Evolutionary conservation across 2,797 vertebrate genomes (phyloP), one percentile per base, ranked within the genome.

Genomic region (Orientallactaga sibirica): DNA sequence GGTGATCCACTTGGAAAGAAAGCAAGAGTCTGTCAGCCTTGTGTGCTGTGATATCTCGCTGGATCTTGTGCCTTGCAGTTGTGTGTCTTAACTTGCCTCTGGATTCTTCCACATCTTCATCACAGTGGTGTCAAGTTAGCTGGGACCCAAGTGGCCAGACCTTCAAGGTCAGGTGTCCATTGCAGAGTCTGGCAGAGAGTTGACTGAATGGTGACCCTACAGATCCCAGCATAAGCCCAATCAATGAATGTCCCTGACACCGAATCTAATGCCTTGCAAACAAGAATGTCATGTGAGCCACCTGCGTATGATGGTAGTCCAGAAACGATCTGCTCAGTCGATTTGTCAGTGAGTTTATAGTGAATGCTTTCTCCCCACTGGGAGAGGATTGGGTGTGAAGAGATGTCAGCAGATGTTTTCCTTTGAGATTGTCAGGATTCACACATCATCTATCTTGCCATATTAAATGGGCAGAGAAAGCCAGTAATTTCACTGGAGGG

Each of bases 321-420:
- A 94, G 91, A 97, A 95, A 95, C 52, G 78, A 95, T 81, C 78
- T 43, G 86, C 48, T 11, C 74, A 76, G 94, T 96, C 93, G 29
- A 96, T 95, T 94, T 86, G 86, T 71, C 70, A 88, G 48, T 58
- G 77, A 94, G 27, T 10, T 94, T 74, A 27, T 61, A 52, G 43
- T 71, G 68, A 96, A 81, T 1, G 27, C 18, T 83, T 88, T 91
- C 84, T 84, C 79, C 11, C 29, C 29, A 0, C 3, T 76, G 84
- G 94, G 95, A 95, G 93, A 86, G 75, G 77, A 55, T 92, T 95
- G 93, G 86, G 74, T 93, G 64, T 95, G 66, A 92, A 95, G 90
- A 67, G 84, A 95, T 96, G 98, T 96, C 93, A 86, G 77, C 83
- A 94, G 90, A 95, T 83, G 88, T 94, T 97, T 86, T 79, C 94